Evolutionary conservation across 2,888 invertebrate genomes (phyloP).

Genomic region (Tipula confusa): DNA sequence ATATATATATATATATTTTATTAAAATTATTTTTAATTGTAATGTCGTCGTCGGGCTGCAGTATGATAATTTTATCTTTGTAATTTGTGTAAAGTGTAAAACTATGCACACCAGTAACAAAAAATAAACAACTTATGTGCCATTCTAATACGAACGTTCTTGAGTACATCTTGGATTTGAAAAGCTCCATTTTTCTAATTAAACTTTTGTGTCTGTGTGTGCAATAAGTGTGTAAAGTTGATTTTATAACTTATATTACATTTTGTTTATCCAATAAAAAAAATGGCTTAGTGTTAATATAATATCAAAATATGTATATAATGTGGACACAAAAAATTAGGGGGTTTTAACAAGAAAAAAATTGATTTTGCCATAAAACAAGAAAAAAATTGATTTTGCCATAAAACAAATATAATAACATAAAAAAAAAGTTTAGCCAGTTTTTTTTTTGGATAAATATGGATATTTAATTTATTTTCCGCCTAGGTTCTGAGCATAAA

Average conservation of each 20-base stretch:
- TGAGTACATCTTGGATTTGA: not conserved
- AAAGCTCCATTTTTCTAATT: slow-evolving; percentile 13
- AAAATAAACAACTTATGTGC: not conserved
- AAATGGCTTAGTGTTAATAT: not conserved
- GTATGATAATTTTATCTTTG: not conserved
- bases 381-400: not conserved
- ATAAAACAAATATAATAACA: not conserved
- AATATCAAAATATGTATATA: not conserved
- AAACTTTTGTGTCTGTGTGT: not conserved
- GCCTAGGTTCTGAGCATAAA: not conserved
- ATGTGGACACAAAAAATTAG: not conserved
- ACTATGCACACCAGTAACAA: not conserved
- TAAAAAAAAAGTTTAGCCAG: not conserved
- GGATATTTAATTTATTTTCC: not conserved
- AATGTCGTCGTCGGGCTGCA: not conserved
- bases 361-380: not conserved
- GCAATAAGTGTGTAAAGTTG: not conserved
- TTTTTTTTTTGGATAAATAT: not conserved
- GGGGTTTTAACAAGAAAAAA: not conserved
- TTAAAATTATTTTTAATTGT: too few species aligned
- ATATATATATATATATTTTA: too few species aligned
- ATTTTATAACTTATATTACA: not conserved
- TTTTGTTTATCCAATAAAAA: slow-evolving; percentile 5
- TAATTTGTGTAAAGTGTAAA: not conserved
- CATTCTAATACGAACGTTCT: not conserved